Evolutionary conservation across 2,113 vertebrate species (phyloP).

Genomic region (Zosterops lateralis): DNA sequence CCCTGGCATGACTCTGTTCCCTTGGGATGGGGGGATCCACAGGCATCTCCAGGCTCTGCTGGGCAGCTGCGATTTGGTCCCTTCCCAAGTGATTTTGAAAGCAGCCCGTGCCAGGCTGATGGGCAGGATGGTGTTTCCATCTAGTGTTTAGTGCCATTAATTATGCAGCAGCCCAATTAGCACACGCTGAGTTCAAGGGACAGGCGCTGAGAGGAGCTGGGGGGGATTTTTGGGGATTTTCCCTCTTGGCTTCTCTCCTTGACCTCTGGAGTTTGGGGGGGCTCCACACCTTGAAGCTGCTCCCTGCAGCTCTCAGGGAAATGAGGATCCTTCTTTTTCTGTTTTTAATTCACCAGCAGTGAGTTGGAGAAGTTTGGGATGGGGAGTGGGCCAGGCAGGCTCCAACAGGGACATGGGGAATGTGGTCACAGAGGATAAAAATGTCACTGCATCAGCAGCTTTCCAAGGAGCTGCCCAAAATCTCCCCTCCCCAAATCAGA

Average conservation of each 20-base stretch:
- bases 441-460: rapidly evolving
- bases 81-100: neutral
- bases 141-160: conserved; percentile 4
- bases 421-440: neutral
- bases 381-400: neutral
- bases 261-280: rapidly evolving
- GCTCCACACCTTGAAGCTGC: neutral
- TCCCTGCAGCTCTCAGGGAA: neutral
- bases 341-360: neutral
- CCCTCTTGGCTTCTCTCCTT: neutral
- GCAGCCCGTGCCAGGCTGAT: neutral
- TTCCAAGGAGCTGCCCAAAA: neutral
- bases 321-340: neutral
- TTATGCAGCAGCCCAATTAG: conserved; percentile 1
- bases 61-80: neutral
- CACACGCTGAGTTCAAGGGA: neutral
- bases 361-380: neutral
- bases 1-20: neutral
- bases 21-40: neutral
- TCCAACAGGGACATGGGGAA: rapidly evolving
- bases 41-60: rapidly evolving
- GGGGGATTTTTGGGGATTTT: neutral
- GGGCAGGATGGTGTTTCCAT: conserved; percentile 5
- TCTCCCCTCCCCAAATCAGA: neutral
- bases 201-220: rapidly evolving